These are phyloP conservation scores for Arnoldichthys spilopterus DNA, from an alignment of 2,797 vertebrate species.

Conservation along the genomic window DNA sequence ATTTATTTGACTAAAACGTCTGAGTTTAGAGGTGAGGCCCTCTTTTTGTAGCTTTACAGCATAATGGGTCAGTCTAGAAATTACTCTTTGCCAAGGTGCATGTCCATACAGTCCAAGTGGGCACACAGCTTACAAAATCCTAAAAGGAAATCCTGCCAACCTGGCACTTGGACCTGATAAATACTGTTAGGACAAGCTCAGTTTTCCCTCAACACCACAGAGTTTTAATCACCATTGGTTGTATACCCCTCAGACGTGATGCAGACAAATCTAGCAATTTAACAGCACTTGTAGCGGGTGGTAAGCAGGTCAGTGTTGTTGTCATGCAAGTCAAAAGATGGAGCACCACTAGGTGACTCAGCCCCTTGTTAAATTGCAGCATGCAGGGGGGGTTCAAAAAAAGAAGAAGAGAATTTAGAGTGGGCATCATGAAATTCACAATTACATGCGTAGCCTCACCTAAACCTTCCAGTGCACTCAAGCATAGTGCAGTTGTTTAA, in stretches of 20 bases:
- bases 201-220: slow-evolving; percentile 35
- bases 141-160: slow-evolving; percentile 17
- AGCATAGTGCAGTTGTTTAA: no score
- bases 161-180: slow-evolving; percentile 43
- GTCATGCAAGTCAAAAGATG: background rate
- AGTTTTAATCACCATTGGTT: background rate
- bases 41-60: background rate
- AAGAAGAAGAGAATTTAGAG: background rate
- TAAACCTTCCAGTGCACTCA: background rate
- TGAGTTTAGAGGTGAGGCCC: no score
- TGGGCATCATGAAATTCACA: background rate
- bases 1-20: no score
- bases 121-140: background rate
- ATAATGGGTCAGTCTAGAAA: no score
- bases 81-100: no score
- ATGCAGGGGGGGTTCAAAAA: background rate
- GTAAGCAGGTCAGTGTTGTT: no score
- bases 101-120: slow-evolving; percentile 3
- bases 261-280: background rate
- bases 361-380: background rate
- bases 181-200: slow-evolving; percentile 22
- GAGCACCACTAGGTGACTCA: background rate
- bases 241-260: background rate
- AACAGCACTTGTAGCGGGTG: background rate
- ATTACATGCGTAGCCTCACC: background rate